Conservation (phyloP, 2,113 vertebrate genomes). For the Corynorhinus townsendii region DNA sequence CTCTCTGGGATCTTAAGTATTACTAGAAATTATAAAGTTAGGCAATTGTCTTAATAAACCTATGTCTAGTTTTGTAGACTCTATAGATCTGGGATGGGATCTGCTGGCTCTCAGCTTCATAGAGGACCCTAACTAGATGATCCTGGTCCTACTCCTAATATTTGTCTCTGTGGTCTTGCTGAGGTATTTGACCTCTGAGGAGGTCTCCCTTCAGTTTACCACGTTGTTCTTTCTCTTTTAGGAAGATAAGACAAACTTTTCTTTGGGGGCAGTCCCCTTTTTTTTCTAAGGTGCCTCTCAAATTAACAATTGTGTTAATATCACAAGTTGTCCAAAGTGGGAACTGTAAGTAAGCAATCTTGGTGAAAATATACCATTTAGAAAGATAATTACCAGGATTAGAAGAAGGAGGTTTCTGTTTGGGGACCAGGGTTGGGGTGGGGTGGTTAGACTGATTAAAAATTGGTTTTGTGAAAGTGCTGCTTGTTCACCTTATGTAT, state of each 20-base stretch:
- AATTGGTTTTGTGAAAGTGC: background rate
- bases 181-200: background rate
- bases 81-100: background rate
- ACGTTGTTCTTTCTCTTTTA: background rate
- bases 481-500: background rate
- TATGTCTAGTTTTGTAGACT: background rate
- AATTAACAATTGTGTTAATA: background rate
- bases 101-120: background rate
- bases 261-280: background rate
- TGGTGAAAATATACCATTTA: background rate
- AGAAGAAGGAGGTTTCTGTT: background rate
- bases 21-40: background rate
- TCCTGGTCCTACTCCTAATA: background rate
- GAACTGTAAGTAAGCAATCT: background rate
- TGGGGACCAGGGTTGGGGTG: background rate
- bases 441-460: background rate
- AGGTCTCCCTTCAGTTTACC: background rate
- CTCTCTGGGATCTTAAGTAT: background rate
- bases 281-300: background rate
- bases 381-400: background rate
- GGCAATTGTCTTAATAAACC: background rate
- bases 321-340: background rate
- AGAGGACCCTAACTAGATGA: background rate
- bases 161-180: background rate
- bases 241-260: constrained; percentile 10